Evolutionary conservation across 2,113 vertebrate species (phyloP).

Genomic region (Tringa solitaria): DNA sequence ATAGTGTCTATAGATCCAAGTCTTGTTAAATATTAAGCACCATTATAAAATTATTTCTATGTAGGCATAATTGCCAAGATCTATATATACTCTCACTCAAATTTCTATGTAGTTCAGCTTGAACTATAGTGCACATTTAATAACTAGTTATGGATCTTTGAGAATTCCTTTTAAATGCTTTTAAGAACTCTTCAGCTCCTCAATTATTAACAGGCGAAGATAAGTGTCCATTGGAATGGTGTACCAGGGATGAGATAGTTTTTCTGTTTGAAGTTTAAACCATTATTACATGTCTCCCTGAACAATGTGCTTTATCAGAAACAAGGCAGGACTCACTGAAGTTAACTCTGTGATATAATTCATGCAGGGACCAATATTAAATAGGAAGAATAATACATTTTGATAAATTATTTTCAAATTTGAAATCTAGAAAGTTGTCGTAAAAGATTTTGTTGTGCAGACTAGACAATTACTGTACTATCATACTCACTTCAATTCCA

Average conservation of each 20-base stretch:
- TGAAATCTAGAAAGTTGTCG: neutral
- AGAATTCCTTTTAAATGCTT: conserved; percentile 21
- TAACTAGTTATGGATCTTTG: neutral
- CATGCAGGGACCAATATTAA: neutral
- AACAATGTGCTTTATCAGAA: neutral
- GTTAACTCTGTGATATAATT: neutral
- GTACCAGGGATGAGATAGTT: neutral
- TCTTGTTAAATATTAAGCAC: neutral
- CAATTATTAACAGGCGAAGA: conserved; percentile 8
- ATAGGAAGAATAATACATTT: neutral
- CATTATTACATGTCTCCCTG: neutral
- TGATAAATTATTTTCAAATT: neutral
- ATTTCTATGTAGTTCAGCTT: neutral
- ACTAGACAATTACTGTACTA: neutral
- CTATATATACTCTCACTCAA: neutral
- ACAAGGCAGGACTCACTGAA: neutral
- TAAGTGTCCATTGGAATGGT: neutral
- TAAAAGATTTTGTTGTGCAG: neutral
- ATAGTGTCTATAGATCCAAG: neutral
- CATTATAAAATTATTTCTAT: neutral
- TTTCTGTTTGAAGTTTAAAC: conserved; percentile 19
- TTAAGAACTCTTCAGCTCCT: neutral
- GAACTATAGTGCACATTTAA: neutral
- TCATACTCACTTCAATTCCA: neutral
- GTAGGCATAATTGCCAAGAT: neutral